Base-by-base conservation (phyloP, 2,888 invertebrate species). In the Lasioglossum figueresi region DNA sequence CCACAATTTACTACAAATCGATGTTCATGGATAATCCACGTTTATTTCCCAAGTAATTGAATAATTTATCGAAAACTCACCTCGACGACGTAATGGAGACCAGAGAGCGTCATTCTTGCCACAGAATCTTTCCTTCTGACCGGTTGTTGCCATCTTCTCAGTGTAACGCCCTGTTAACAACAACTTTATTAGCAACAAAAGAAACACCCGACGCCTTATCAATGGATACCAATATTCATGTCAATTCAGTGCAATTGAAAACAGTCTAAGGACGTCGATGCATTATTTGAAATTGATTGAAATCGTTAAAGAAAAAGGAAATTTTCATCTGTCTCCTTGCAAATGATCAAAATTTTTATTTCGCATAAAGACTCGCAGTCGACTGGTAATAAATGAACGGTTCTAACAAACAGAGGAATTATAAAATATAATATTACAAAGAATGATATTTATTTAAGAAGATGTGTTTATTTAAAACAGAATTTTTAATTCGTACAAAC, bases 61-160 rank as follows among this genome's bases (percentile, higher is more conserved):
- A 14, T 12, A n/a, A 37, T 37, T 12, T 70, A n/a, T 5, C 0
- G 37, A 63, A 37, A 19, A 96, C 97, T 96, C 94, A 98, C 98
- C 95, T 97, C 97, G 92, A 97, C 97, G 94, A 98, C 97, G 95
- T 97, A 97, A 92, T 97, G 97, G 80, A 98, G 95, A 86, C 98
- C 98, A 91, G 97, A 97, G 95, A 97, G 96, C 40, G 98, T 97
- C 96, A 98, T 97, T 92, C 97, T 96, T 66, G 97, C 97, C 52
- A 98, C 98, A 86, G 98, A 98, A 92, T 98, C 98, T 96, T 97
- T 97, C 93, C 97, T 96, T 63, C 96, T 94, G 14, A 96, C 94
- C 4, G 95, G 93, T 92, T 93, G 93, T 79, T 95, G 95, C 93
- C 95, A 95, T 92, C 94, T 94, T 90, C 95, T 93, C 83, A 95